A percentile compares a stretch with the other conserved stretches of the same genome.
Evolutionary conservation across 2,113 vertebrate genomes (phyloP).

Genomic region (Aspiorhynchus laticeps): DNA sequence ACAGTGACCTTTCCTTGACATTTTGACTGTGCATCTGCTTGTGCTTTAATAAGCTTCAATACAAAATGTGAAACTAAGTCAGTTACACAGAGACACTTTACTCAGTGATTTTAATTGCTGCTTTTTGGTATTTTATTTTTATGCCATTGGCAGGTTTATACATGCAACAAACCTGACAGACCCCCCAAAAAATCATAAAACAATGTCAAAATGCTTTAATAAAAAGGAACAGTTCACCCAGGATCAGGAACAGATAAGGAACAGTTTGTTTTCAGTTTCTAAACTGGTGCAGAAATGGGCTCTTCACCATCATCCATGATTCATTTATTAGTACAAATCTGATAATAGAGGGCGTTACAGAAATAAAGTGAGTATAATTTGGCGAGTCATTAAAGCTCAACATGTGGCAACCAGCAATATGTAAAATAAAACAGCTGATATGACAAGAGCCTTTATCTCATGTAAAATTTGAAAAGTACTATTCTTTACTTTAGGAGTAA

Average conservation of each 20-base stretch:
- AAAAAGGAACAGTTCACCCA: too few relatives aligned
- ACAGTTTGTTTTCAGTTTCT: background rate
- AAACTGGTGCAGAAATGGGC: background rate
- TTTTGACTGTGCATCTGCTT: background rate
- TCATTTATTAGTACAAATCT: background rate
- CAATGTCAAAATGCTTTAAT: too few relatives aligned
- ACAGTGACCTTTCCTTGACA: constrained; percentile 37
- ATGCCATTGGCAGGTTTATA: background rate
- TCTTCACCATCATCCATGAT: background rate
- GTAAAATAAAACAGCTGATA: background rate
- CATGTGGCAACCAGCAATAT: background rate
- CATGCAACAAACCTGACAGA: background rate
- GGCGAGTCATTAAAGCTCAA: background rate
- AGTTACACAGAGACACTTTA: background rate
- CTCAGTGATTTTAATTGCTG: background rate
- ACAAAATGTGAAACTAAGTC: constrained; percentile 12
- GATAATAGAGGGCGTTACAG: background rate
- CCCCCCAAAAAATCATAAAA: too few relatives aligned
- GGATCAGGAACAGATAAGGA: too few relatives aligned
- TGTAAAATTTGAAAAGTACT: background rate
- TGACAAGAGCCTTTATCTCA: background rate
- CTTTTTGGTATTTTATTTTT: background rate
- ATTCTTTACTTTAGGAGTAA: too few relatives aligned
- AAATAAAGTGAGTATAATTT: background rate
- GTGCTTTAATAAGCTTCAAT: background rate